Evolutionary conservation across 2,113 vertebrate genomes (phyloP).

Genomic region (Nerophis lumbriciformis): DNA sequence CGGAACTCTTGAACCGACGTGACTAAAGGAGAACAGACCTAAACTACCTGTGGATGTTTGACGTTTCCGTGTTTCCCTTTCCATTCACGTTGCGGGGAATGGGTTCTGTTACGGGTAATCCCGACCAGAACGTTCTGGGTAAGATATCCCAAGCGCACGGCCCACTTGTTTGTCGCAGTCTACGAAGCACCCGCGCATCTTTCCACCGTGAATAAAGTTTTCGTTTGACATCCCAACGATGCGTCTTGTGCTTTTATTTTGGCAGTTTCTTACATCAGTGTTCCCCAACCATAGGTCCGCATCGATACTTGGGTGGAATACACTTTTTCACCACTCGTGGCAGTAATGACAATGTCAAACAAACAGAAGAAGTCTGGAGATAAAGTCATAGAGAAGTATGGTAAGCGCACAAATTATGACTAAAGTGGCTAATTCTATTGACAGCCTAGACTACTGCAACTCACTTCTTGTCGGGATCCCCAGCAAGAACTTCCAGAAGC

Average conservation of each 20-base stretch:
- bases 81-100: slow-evolving; percentile 26
- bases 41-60: slow-evolving; percentile 54
- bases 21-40: slow-evolving; percentile 36
- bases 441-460: too few species aligned
- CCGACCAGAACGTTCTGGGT: slow-evolving; percentile 54
- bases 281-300: background rate
- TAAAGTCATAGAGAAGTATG: too few species aligned
- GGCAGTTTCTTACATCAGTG: background rate
- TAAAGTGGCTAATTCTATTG: too few species aligned
- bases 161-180: slow-evolving; percentile 52
- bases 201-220: slow-evolving; percentile 69
- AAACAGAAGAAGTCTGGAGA: too few species aligned
- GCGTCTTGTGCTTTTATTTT: slow-evolving; percentile 21
- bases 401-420: too few species aligned
- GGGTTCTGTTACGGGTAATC: slow-evolving; percentile 50
- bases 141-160: slow-evolving; percentile 32
- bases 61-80: slow-evolving; percentile 32
- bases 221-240: slow-evolving; percentile 46
- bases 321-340: background rate
- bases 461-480: too few species aligned
- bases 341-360: too few species aligned
- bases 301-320: too few species aligned
- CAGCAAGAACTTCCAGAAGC: too few species aligned
- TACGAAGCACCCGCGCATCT: slow-evolving; percentile 43
- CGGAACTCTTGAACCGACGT: slow-evolving; percentile 10